A percentile compares a stretch with the other conserved stretches of the same genome.
phyloP scores from a whole-genome alignment of 2,888 invertebrate species.

The Drosophila setosimentum region DNA sequence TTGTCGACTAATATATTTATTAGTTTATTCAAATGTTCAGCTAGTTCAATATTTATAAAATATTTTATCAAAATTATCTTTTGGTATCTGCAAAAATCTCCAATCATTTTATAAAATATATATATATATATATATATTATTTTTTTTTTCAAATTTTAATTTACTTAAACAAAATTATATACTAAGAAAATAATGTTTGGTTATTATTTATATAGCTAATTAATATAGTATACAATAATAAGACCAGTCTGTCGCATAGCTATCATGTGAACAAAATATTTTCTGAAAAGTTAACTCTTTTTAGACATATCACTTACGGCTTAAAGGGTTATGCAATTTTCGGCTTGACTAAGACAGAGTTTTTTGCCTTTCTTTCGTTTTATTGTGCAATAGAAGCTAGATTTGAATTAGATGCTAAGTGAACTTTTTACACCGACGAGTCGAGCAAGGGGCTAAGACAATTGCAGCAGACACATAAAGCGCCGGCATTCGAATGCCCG shows the following conservation, averaged over 20 bases:
- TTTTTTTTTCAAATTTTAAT: not conserved
- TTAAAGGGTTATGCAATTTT: not conserved
- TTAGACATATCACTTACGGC: not conserved
- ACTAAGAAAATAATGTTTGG: not conserved
- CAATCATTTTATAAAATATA: too few relatives aligned
- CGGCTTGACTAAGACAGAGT: not conserved
- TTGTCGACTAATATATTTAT: not conserved
- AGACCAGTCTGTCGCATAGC: not conserved
- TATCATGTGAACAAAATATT: not conserved
- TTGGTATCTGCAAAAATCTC: too few relatives aligned
- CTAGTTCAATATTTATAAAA: too few relatives aligned
- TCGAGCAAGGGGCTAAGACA: slow-evolving; percentile 11
- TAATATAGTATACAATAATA: not conserved
- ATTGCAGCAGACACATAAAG: slow-evolving; percentile 28
- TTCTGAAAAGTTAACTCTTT: not conserved
- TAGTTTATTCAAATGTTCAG: too few relatives aligned
- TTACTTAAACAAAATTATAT: not conserved
- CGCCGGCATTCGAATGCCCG: slow-evolving; percentile 11
- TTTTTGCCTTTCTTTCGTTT: not conserved
- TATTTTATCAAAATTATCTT: too few relatives aligned
- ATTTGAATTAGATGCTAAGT: slow-evolving; percentile 5
- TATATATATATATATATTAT: not conserved
- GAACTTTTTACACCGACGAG: slow-evolving; percentile 5
- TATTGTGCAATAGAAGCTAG: not conserved
- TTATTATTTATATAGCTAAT: not conserved